Base-by-base conservation (phyloP, 2,888 invertebrate genomes). In the Azorinus chamasolen region DNA sequence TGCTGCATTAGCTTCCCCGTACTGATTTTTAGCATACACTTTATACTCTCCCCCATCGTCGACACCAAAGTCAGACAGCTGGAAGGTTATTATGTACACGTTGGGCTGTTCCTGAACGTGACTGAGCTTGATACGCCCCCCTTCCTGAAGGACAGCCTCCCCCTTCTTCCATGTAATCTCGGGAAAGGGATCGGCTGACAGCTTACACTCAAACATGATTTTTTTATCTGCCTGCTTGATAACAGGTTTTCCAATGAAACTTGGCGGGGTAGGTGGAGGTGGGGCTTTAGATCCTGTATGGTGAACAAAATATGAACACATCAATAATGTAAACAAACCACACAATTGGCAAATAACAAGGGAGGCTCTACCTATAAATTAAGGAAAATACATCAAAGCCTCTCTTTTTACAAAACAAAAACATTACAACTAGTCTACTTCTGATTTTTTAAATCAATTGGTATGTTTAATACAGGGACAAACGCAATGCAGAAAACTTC, bases 191-290 rank as follows among this genome's bases (percentile, higher is more conserved):
- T 91, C 89, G 25, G 89, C 90, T 8, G 88, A 85, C 25, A 92
- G 85, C 66, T 84, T 85, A 66, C 91, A 91, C 78, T 92, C 92
- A 77, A 91, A 88, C 6, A 98, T 96, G 85, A 99, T 95, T 82
- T 97, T 94, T 32, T 88, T 85, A 85, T 97, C 98, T 97, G 91
- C 97, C 93, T 99, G 99, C 94, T 98, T 97, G 94, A 99, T 99
- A 94, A 97, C 96, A 83, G 99, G 99, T 94, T 99, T 99, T 95
- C 98, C 97, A 83, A 98, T 98, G 94, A 99, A 99, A 91, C 98
- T 95, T 79, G 99, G 99, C 57, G 87, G 85, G n/a, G 73, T 68
- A n/a, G 90, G 91, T 46, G 80, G 50, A 1, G 58, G 73, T 58
- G 80, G 71, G 32, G 63, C 39, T 58, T 71, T 64, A 32, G 64